phyloP scores from a whole-genome alignment of 2,888 invertebrate species.

The Mimumesa dahlbomi region DNA sequence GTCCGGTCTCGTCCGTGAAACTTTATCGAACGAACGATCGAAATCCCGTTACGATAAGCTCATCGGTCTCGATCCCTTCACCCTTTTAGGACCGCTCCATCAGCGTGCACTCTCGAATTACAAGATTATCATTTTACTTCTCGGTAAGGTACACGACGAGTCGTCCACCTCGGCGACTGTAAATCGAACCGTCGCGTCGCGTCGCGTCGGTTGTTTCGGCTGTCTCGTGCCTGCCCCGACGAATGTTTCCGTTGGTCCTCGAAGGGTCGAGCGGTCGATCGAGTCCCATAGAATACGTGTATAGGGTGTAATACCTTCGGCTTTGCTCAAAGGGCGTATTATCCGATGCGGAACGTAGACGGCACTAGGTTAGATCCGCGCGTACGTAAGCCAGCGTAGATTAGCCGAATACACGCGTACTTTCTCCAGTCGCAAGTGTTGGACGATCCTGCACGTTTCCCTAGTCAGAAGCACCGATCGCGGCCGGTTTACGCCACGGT shows the following conservation, averaged over 20 bases:
- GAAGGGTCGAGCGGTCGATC: too few relatives aligned
- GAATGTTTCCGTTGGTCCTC: too few relatives aligned
- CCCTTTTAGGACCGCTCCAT: neutral
- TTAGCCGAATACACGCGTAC: constrained; percentile 12
- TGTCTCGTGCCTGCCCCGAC: too few relatives aligned
- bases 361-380: constrained; percentile 9
- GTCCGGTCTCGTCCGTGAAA: neutral
- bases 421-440: too few relatives aligned
- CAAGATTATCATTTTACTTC: too few relatives aligned
- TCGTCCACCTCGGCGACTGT: too few relatives aligned
- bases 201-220: too few relatives aligned
- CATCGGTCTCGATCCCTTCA: constrained; percentile 26
- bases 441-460: too few relatives aligned
- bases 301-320: constrained; percentile 53
- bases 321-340: constrained; percentile 65
- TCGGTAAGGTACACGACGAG: too few relatives aligned
- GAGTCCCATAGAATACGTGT: constrained; percentile 5
- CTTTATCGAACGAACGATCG: constrained; percentile 50
- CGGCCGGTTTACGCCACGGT: too few relatives aligned
- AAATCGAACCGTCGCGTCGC: too few relatives aligned
- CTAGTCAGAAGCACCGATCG: too few relatives aligned
- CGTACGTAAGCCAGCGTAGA: constrained; percentile 12
- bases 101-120: constrained; percentile 25
- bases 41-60: constrained; percentile 54
- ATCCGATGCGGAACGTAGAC: constrained; percentile 32